Percentiles rank a stretch among this genome's conserved stretches.
These are phyloP conservation scores for Columba livia DNA, from an alignment of 2,113 vertebrate genomes.

Conservation along the genomic window DNA sequence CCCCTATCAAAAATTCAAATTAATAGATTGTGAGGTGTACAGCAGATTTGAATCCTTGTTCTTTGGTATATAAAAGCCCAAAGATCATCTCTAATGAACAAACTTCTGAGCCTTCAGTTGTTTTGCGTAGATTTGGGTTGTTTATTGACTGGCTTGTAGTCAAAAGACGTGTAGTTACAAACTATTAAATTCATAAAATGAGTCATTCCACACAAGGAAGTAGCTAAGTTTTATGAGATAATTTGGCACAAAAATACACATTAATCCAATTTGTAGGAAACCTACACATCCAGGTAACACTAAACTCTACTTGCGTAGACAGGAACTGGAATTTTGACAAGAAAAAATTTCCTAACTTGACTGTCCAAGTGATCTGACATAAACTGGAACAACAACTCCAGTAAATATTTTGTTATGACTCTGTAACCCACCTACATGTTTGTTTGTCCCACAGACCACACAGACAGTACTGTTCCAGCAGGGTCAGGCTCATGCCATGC, in stretches of 20 bases:
- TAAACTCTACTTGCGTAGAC: not conserved
- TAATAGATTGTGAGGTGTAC: not conserved
- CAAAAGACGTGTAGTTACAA: not conserved
- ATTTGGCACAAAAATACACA: not conserved
- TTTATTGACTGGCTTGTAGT: not conserved
- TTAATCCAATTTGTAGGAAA: not conserved
- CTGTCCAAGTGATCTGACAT: not conserved
- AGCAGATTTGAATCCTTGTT: not conserved
- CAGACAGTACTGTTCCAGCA: not conserved
- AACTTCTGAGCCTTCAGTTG: not conserved
- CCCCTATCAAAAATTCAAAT: not conserved
- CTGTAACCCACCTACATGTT: not conserved
- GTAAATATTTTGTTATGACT: not conserved
- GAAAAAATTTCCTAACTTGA: not conserved
- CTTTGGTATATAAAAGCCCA: not conserved
- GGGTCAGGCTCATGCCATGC: not conserved
- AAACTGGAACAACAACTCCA: not conserved
- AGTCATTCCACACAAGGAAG: not conserved
- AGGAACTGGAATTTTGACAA: not conserved
- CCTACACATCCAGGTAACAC: not conserved
- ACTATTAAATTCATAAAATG: not conserved
- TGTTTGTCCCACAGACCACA: not conserved
- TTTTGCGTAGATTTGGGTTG: not conserved
- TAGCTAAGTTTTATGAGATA: not conserved
- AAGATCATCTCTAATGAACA: not conserved